Conservation (phyloP, 2,888 invertebrate genomes). For the Phrixothrix hirtus region DNA sequence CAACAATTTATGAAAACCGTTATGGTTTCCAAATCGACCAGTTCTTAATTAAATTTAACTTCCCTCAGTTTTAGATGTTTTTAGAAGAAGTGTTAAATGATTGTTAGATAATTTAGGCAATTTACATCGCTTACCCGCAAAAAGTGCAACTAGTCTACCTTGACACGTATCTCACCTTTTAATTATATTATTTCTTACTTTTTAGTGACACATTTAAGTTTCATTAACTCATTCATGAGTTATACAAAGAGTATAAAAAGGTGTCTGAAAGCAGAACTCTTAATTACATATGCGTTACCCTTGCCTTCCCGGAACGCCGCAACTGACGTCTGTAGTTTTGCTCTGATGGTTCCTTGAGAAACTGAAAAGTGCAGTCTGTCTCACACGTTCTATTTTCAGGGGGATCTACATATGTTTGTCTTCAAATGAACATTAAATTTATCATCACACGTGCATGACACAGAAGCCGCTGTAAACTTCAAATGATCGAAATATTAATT, state of each 20-base stretch:
- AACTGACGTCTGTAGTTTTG: neutral
- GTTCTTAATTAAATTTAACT: no score
- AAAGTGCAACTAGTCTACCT: no score
- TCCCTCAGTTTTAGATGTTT: no score
- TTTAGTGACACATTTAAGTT: neutral
- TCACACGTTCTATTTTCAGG: conserved; percentile 30
- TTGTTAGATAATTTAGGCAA: no score
- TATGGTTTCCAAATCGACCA: no score
- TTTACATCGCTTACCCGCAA: no score
- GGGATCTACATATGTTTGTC: conserved; percentile 23
- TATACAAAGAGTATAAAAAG: neutral
- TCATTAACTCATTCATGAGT: neutral
- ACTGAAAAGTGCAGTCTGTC: conserved; percentile 16
- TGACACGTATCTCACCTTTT: no score
- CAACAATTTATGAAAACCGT: no score
- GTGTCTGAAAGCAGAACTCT: neutral
- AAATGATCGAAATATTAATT: conserved; percentile 17
- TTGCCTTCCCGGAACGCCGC: conserved; percentile 9
- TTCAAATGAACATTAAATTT: conserved; percentile 28
- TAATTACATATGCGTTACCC: conserved; percentile 16
- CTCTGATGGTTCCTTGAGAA: conserved; percentile 16
- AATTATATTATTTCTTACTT: no score
- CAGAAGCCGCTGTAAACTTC: conserved; percentile 10
- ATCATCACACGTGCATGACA: conserved; percentile 29
- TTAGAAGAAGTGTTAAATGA: no score